Conservation (phyloP, 2,797 vertebrate genomes). For the Coranthus polyacanthus region DNA sequence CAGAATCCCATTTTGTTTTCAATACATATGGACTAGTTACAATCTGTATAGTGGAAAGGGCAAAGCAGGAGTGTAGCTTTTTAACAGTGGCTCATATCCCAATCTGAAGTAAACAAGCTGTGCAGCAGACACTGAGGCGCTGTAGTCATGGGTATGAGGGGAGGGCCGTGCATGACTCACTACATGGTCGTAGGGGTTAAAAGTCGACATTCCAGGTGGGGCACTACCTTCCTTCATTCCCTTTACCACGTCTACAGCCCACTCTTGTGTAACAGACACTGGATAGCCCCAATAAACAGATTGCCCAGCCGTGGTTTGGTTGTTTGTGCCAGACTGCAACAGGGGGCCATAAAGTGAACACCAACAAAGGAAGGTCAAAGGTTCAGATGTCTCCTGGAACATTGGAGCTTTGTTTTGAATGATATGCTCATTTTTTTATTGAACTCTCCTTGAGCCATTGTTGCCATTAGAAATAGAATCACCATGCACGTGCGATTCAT, state of each 20-base stretch:
- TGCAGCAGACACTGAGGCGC: slow-evolving; percentile 44
- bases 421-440: slow-evolving; percentile 1
- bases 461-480: background rate
- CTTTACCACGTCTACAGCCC: slow-evolving; percentile 14
- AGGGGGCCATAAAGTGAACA: slow-evolving; percentile 63
- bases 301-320: slow-evolving; percentile 33
- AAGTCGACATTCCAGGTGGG: slow-evolving; percentile 69
- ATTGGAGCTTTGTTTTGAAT: slow-evolving; percentile 39
- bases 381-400: slow-evolving; percentile 55
- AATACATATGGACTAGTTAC: background rate
- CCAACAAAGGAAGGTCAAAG: slow-evolving; percentile 71
- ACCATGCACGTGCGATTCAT: background rate
- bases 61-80: slow-evolving; percentile 10
- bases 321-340: slow-evolving; percentile 60
- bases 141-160: slow-evolving; percentile 31
- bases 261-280: slow-evolving; percentile 46
- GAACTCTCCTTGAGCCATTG: background rate
- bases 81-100: slow-evolving; percentile 16
- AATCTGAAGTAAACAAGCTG: slow-evolving; percentile 44
- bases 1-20: background rate
- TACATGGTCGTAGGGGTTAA: slow-evolving; percentile 58
- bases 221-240: slow-evolving; percentile 35
- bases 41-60: background rate
- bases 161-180: slow-evolving; percentile 47
- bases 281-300: slow-evolving; percentile 72